Percentiles rank a stretch among this genome's conserved stretches.
These are phyloP conservation scores for Plodia interpunctella DNA, from an alignment of 1,140 invertebrate genomes.

Conservation along the genomic window DNA sequence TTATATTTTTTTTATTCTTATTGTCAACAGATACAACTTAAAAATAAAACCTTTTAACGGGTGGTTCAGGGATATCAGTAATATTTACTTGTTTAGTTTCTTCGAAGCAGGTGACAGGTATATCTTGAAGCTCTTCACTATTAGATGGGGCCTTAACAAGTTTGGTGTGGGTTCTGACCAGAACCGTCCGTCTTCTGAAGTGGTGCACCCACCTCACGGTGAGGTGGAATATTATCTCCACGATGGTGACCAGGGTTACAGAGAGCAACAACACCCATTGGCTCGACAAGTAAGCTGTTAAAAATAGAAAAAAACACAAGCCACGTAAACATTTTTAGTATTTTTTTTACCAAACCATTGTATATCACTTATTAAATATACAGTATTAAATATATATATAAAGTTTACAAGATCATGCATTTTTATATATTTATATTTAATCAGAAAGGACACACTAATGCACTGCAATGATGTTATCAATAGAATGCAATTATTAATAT, in stretches of 20 bases:
- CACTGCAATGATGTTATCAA: too few species aligned
- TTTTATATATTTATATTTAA: too few species aligned
- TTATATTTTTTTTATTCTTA: conserved; percentile 13
- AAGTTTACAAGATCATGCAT: too few species aligned
- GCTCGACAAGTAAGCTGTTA: conserved; percentile 24
- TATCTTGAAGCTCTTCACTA: background rate
- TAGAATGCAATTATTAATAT: too few species aligned
- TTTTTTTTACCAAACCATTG: too few species aligned
- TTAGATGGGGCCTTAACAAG: background rate
- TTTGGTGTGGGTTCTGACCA: background rate
- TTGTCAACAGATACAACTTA: background rate
- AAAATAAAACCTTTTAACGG: background rate
- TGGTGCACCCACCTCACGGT: conserved; percentile 33
- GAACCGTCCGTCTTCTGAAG: conserved; percentile 17
- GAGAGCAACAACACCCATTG: conserved; percentile 26
- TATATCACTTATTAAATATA: too few species aligned
- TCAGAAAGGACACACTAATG: too few species aligned
- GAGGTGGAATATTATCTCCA: conserved; percentile 35
- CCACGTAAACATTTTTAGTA: too few species aligned
- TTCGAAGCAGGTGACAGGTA: background rate
- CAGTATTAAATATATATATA: too few species aligned
- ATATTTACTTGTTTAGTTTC: background rate
- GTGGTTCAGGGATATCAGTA: background rate
- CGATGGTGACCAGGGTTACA: conserved; percentile 14
- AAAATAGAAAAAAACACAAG: background rate